Evolutionary conservation across 2,113 vertebrate species (phyloP).

Genomic region (Perca flavescens): DNA sequence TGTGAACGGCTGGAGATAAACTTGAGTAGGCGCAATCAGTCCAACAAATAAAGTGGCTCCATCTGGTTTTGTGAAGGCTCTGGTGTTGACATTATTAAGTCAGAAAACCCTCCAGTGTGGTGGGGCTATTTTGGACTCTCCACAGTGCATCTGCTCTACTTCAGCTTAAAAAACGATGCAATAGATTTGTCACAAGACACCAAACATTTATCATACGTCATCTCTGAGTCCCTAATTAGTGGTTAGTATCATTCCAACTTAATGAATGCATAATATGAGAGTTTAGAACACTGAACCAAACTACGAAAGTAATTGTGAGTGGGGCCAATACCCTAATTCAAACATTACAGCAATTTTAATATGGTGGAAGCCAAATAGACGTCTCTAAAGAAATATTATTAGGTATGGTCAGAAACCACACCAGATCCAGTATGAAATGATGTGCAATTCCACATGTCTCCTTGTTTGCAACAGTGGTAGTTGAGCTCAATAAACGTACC

Average conservation of each 20-base stretch:
- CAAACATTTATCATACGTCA: slow-evolving; percentile 63
- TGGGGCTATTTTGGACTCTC: slow-evolving; percentile 68
- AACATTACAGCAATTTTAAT: neutral
- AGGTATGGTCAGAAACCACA: slow-evolving; percentile 15
- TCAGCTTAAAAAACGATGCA: slow-evolving; percentile 61
- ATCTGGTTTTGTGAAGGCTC: slow-evolving; percentile 70
- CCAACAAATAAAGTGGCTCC: slow-evolving; percentile 76
- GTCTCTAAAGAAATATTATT: slow-evolving; percentile 20
- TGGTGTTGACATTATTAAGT: slow-evolving; percentile 77
- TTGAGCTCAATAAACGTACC: neutral
- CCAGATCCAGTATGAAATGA: slow-evolving; percentile 15
- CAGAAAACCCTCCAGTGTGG: slow-evolving; percentile 73
- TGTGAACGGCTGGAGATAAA: slow-evolving; percentile 65
- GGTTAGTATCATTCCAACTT: slow-evolving; percentile 60
- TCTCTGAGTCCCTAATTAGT: slow-evolving; percentile 69
- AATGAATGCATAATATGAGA: slow-evolving; percentile 48
- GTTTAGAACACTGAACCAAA: slow-evolving; percentile 44
- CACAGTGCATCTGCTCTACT: slow-evolving; percentile 72
- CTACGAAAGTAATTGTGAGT: neutral
- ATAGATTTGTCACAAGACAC: slow-evolving; percentile 71
- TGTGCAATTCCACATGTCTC: slow-evolving; percentile 13
- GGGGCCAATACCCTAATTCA: neutral
- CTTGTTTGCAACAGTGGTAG: slow-evolving; percentile 19
- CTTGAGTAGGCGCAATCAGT: slow-evolving; percentile 73
- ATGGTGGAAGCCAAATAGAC: neutral